Conservation (phyloP, 1,140 invertebrate species). For the Archivesica marissinica region DNA sequence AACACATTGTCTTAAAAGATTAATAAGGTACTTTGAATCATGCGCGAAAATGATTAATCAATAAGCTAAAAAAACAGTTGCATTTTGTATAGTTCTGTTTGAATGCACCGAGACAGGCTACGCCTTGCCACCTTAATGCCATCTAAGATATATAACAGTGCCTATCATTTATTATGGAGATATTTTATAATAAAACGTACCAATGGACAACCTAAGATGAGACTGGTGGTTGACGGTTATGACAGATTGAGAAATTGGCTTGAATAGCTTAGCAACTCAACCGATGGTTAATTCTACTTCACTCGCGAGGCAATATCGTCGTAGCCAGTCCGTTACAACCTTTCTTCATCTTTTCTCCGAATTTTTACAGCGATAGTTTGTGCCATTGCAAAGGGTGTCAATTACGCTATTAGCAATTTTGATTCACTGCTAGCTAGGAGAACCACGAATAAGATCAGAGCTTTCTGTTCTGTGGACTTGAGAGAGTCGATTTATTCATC, state of each 20-base stretch:
- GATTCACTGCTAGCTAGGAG: background rate
- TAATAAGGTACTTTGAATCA: background rate
- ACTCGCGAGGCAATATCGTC: conserved; percentile 23
- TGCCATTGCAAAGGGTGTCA: conserved; percentile 35
- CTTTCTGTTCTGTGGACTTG: background rate
- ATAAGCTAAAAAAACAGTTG: background rate
- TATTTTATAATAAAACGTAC: conserved; percentile 50
- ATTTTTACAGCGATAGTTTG: background rate
- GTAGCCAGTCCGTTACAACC: background rate
- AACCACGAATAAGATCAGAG: background rate
- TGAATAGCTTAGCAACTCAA: conserved; percentile 48
- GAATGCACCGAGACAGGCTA: background rate
- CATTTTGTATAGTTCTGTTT: conserved; percentile 19
- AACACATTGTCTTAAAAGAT: background rate
- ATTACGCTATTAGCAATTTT: conserved; percentile 56
- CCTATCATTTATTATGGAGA: conserved; percentile 54
- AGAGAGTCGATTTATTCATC: conserved; percentile 29
- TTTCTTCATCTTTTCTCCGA: background rate
- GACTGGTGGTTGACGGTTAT: conserved; percentile 29
- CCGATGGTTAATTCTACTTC: conserved; percentile 36
- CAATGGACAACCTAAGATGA: conserved; percentile 1
- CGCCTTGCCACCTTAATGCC: conserved; percentile 39
- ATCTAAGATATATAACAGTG: conserved; percentile 28
- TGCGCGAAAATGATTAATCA: background rate
- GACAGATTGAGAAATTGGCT: conserved; percentile 63